Percentiles rank a stretch among this genome's conserved stretches.
phyloP scores from a whole-genome alignment of 1,140 invertebrate genomes.

The Cherax destructor region DNA sequence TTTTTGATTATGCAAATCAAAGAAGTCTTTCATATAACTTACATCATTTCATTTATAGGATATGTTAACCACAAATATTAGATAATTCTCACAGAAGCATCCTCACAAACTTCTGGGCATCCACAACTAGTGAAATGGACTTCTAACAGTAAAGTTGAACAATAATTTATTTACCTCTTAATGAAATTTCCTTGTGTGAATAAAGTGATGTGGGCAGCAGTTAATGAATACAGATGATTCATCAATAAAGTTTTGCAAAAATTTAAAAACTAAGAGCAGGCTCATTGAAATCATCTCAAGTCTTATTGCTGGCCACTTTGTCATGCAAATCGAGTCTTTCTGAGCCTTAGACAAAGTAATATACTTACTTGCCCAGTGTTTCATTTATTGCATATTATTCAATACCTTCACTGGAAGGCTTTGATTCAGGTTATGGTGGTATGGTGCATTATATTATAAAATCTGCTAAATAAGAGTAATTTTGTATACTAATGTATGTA shows the following conservation, averaged over 20 bases:
- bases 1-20: conserved; percentile 7
- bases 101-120: conserved; percentile 17
- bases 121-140: conserved; percentile 24
- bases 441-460: conserved; percentile 45
- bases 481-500: conserved; percentile 43
- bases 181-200: not conserved
- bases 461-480: conserved; percentile 24
- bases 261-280: not conserved
- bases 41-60: not conserved
- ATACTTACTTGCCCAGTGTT: conserved; percentile 29
- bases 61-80: not conserved
- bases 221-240: not conserved
- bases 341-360: conserved; percentile 5
- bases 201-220: not conserved
- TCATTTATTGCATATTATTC: conserved; percentile 7
- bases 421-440: conserved; percentile 43
- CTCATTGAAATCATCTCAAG: not conserved
- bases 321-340: not conserved
- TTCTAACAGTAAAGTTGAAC: not conserved
- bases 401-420: conserved; percentile 23
- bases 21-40: not conserved
- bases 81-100: conserved; percentile 10
- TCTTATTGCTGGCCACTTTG: not conserved
- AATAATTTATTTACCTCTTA: not conserved
- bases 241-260: not conserved